Base-by-base conservation (phyloP, 2,113 vertebrate species). In the Apeltes quadracus region DNA sequence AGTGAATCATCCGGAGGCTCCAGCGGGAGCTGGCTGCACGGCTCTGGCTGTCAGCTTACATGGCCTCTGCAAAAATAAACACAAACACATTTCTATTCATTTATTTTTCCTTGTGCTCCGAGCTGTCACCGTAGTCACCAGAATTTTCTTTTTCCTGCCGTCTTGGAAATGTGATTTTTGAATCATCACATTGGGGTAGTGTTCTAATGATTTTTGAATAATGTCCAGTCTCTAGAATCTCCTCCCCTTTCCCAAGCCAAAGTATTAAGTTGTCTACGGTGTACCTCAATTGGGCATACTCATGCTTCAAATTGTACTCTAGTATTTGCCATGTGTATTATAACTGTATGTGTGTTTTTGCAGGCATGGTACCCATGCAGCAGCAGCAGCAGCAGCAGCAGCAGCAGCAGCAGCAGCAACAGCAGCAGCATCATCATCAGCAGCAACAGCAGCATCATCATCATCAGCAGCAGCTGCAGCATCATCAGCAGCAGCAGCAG, bases 311-410 rank as follows among this genome's bases (percentile, higher is more conserved):
- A 56, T 48, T 57, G 2, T 64, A 54, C 75, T 48, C 34, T 5
- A 46, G 22, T 20, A 25, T 65, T 29, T 10, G 7, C 11, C 16
- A 41, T 38, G 20, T 61, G 5, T 4, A 54, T 32, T 5, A 0
- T 55, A 48, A 61, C 23, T 15, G 13, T 9, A 7, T 71, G 20
- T 81, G 11, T 82, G 46, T 72, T 16, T 69, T 13, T 75, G 32
- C 78, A 96, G 96, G 96, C 79, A 93, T 98, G 94, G 94, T 98
- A 65, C 94, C 96, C 9, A 94, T 99, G 84, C 97, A 96, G 89
- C 84, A 90, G 1, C 91, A 89, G 34, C 90, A 90, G 2, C 53
- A 38, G 3, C 87, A 85, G 16, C 90, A 88, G 20, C 88, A 29
- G 2, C 29, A 29, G 2, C 29, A 32, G 29, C 29, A 32, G 29